Base-by-base conservation (phyloP, 2,888 invertebrate genomes). In the Gisinianus flammeolus region DNA sequence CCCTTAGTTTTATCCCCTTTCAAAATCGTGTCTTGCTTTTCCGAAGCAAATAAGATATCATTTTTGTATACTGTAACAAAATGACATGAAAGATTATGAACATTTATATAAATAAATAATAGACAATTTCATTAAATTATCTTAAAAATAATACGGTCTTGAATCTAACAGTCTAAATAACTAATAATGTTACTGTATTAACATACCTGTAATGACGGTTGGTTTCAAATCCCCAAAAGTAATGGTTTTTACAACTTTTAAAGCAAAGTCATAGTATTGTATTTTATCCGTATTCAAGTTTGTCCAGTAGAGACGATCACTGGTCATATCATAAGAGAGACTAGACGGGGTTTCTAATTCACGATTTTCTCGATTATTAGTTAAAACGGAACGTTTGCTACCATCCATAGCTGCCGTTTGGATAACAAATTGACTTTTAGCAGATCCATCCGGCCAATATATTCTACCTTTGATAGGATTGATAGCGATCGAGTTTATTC, bases 271-370 rank as follows among this genome's bases (percentile, higher is more conserved):
- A 80, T 90, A 88, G 86, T 90, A 92, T 85, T 92, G 90, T 80
- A 92, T 90, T 69, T 89, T 89, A 64, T 90, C 88, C 10, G 89
- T 83, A 24, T 86, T 86, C 77, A 66, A 83, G 68, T 84, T 84
- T 12, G 83, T 90, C 91, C 93, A 95, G 88, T 94, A 95, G 77
- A 96, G 87, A 1, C 91, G 89, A 80, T 90, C 87, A 0, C 79
- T 79, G 19, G 56, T 62, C 12, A 84, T 81, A 74, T 85, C 85
- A 68, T 84, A 85, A 1, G 83, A 79, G 70, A 85, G 82, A 85
- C 87, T 86, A 24, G 85, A 84, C 5, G 87, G 86, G 72, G 83
- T 80, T 68, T 85, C 83, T n/a, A 87, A 79, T 72, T 83, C 76
- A 0, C 80, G 74, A 73, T 86, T 85, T 44, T 86, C 85, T 16